Base-by-base conservation (phyloP, 1,140 invertebrate genomes). In the Drosophila tristis region DNA sequence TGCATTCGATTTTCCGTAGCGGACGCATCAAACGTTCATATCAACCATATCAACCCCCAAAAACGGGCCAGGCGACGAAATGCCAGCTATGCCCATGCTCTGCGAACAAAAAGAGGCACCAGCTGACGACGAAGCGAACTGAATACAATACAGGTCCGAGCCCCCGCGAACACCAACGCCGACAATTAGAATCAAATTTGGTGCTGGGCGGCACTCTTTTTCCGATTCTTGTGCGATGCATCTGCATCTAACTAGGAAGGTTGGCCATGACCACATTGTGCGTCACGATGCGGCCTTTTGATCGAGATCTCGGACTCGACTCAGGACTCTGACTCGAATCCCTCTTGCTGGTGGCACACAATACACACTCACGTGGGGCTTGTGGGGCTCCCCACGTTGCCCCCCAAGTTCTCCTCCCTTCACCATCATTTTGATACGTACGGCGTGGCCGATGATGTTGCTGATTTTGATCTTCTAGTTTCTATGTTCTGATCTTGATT, bases 181-280 rank as follows among this genome's bases (percentile, higher is more conserved):
- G 62, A 80, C 89, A 90, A 91, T 91, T 91, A 85, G 82, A 91
- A 90, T 89, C 77, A 80, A 91, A 91, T 70, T 91, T 91, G 81
- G 64, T 74, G 63, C 61, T 65, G 72, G 5, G 50, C 26, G 16
- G 35, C 35, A 4, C 63, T 11, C 63, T 11, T 47, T 15, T 29
- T 26, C 7, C 29, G 25, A 11, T 15, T 7, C 29, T 8, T n/a
- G 15, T 25, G 50, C 11, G 26, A 15, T 53, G 42, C 20, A 67
- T 45, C 50, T 68, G 35, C 66, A 68, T 68, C 66, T 70, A 70
- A 70, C 66, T 68, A 50, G 66, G 64, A 68, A 70, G 66, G 63
- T 39, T 65, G 39, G 70, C 72, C 71, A 81, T 87, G 81, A 86
- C 56, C 74, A 68, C 70, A 71, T 75, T 87, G 78, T 87, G 82